Conservation (phyloP, 2,113 vertebrate genomes). For the Rana temporaria region DNA sequence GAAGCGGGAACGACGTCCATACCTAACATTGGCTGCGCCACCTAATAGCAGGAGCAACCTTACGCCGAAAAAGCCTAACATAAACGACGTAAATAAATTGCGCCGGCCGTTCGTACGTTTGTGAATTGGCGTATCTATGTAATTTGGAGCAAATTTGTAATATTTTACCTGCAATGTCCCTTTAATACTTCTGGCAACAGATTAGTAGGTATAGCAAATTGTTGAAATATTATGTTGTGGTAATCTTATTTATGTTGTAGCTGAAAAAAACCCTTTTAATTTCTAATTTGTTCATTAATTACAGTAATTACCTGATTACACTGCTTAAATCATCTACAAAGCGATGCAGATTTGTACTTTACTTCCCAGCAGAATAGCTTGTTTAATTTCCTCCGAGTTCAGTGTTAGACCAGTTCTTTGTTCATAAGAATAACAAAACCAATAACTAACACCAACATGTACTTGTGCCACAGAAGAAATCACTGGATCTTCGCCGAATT, state of each 20-base stretch:
- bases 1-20: no score
- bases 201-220: not conserved
- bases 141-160: no score
- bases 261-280: conserved; percentile 38
- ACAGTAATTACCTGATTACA: conserved; percentile 51
- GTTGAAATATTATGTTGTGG: conserved; percentile 13
- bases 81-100: no score
- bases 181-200: no score
- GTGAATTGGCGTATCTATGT: no score
- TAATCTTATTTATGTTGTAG: conserved; percentile 39
- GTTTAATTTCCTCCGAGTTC: conserved; percentile 5
- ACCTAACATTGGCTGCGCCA: no score
- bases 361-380: conserved; percentile 32
- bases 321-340: conserved; percentile 25
- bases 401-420: conserved; percentile 3
- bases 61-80: no score
- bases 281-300: conserved; percentile 49
- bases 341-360: conserved; percentile 33
- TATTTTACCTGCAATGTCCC: no score
- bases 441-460: not conserved
- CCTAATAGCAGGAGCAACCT: no score
- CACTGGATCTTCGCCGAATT: no score
- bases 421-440: conserved; percentile 16
- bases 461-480: no score
- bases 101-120: no score